Percentiles rank a stretch among this genome's conserved stretches.
phyloP scores from a whole-genome alignment of 2,888 invertebrate species.

The Synanthedon myopaeformis region DNA sequence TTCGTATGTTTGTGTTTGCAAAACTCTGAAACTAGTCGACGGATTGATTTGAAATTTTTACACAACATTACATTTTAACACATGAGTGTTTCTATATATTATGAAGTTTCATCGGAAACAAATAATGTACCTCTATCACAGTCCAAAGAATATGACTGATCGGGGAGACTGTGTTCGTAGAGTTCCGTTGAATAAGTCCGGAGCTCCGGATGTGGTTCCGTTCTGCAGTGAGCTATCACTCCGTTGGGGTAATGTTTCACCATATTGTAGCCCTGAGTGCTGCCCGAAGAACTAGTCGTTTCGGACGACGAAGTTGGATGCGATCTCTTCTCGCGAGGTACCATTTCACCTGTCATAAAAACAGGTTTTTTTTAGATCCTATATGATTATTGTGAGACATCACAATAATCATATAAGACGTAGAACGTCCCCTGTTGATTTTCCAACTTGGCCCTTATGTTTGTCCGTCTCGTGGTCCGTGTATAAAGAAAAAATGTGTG shows the following conservation, averaged over 20 bases:
- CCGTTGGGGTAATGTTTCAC: conserved; percentile 14
- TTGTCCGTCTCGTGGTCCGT: no score
- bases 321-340: conserved; percentile 27
- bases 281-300: conserved; percentile 69
- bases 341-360: background rate
- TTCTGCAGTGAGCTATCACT: conserved; percentile 36
- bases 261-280: conserved; percentile 40
- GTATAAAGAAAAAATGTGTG: no score
- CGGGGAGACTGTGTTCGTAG: conserved; percentile 29
- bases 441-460: background rate
- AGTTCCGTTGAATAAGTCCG: conserved; percentile 20
- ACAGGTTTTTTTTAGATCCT: no score
- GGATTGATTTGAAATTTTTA: no score
- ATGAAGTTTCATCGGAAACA: no score
- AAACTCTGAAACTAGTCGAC: no score
- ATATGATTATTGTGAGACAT: conserved; percentile 6
- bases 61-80: no score
- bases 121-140: conserved; percentile 40
- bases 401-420: conserved; percentile 18
- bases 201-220: conserved; percentile 27
- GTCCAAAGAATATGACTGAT: conserved; percentile 38
- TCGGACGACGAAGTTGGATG: conserved; percentile 53
- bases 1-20: no score
- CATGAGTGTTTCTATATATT: no score
- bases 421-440: background rate